Base-by-base conservation (phyloP, 2,888 invertebrate species). In the Candidula unifasciata region DNA sequence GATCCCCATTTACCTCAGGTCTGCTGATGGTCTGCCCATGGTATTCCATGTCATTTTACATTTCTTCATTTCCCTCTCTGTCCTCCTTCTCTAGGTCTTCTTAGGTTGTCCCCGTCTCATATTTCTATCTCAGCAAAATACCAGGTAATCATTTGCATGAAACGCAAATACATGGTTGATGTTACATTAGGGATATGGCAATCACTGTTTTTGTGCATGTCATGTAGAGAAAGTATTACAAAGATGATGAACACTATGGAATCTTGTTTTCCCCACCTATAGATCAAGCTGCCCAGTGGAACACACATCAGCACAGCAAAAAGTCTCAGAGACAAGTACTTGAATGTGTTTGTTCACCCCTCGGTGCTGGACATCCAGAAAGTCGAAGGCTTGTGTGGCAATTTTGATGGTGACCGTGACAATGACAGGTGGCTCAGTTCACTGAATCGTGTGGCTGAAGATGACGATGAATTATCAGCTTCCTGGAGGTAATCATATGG, bases 381-480 rank as follows among this genome's bases (percentile, higher is more conserved):
- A 33, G 88, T 89, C 10, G 86, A 89, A 85, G 91, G 92, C 79
- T 83, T 92, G 66, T 92, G 92, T 88, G 92, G 92, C 1, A 87
- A 85, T 16, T 91, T 89, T 87, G 91, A 92, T 87, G 90, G 86
- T 24, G 87, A 88, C 57, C 57, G 73, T 24, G 44, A 80, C 10
- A 91, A 92, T 86, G 92, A 92, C 80, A 76, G 89, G 13, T 82
- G 76, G 33, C 84, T 88, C 30, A 80, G 81, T 13, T n/a, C 82
- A 21, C 73, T 66, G 68, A 64, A n/a, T 52, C 60, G 83, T 24
- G 37, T n/a, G 24, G 78, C 88, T 87, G n/a, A 64, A 21, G 77
- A 83, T 78, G 71, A 78, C 21, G 76, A 87, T 57, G 84, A 85
- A 18, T 90, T 90, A 74, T 85, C 87, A 44, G 57, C 78, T 10